Base-by-base conservation (phyloP, 1,140 invertebrate genomes). In the Hyles vespertilio region DNA sequence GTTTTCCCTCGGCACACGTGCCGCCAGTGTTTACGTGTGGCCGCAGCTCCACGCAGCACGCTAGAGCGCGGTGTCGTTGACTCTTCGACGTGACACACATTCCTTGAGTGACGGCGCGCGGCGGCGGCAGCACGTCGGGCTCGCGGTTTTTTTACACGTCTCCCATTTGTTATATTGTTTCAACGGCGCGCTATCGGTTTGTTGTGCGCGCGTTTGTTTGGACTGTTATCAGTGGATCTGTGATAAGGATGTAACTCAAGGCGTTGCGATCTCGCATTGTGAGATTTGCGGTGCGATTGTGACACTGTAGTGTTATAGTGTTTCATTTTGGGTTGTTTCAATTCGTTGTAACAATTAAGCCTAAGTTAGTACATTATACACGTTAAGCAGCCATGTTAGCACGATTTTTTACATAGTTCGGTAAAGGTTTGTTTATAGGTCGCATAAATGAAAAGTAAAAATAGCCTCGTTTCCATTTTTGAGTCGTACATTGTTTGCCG, bases 61-160 rank as follows among this genome's bases (percentile, higher is more conserved):
- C 36, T 40, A 40, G 36, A 54, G 52, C 52, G 52, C 52, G 61
- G 72, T 80, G 82, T 85, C 84, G 79, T 75, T 87, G 84, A 87
- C 84, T 76, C 77, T 34, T 36, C 52, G 67, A 63, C 67, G 59
- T 87, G 84, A 87, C 84, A 87, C 69, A 85, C 80, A 83, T 87
- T 87, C 79, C 60, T 54, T 43, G 65, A 70, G 66, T 74, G 81
- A 81, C 79, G 70, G 74, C 68, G 67, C 52, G 52, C 36, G 77
- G 69, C 72, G 68, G 67, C 36, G 52, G 33, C 70, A 68, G 59
- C 72, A 78, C 74, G 74, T 72, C 71, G 67, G 61, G 57, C 36
- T 40, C 52, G 52, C n/a, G 61, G 66, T 65, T 75, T 77, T 59
- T 58, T 80, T 74, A 74, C 53, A 54, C 40, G 36, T 54, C 22